Percentiles rank a stretch among this genome's conserved stretches.
Evolutionary conservation across 92 coral and sea anemone genomes (phyloP).

Genomic region (Parazoanthus atlanticus): DNA sequence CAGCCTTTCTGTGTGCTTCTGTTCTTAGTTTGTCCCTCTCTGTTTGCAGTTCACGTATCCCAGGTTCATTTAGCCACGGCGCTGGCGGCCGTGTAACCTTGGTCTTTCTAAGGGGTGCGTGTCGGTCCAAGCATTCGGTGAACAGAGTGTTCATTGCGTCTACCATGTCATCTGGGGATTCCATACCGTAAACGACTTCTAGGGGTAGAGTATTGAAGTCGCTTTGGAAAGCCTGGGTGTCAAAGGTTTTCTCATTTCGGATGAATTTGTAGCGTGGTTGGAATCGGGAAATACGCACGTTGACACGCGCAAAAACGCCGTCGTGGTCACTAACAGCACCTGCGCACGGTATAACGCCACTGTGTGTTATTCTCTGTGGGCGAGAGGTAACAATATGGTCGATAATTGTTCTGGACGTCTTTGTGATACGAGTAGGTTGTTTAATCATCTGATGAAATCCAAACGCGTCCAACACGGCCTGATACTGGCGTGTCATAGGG

Average conservation of each 20-base stretch:
- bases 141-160: conserved; percentile 51
- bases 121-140: conserved; percentile 63
- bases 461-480: conserved; percentile 33
- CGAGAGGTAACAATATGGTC: conserved; percentile 31
- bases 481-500: conserved; percentile 44
- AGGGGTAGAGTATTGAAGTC: conserved; percentile 60
- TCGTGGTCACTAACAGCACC: conserved; percentile 68
- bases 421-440: conserved; percentile 50
- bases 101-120: conserved; percentile 54
- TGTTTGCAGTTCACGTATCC: conserved; percentile 57
- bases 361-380: conserved; percentile 33
- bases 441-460: conserved; percentile 42
- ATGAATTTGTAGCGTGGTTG: conserved; percentile 61
- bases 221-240: conserved; percentile 45
- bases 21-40: conserved; percentile 55
- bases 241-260: conserved; percentile 38
- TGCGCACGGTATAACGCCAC: conserved; percentile 34
- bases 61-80: conserved; percentile 62
- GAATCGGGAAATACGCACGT: conserved; percentile 58
- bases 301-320: conserved; percentile 47
- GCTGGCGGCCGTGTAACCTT: conserved; percentile 77
- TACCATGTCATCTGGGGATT: conserved; percentile 62
- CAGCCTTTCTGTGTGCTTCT: conserved; percentile 41
- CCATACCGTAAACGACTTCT: conserved; percentile 32
- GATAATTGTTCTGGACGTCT: conserved; percentile 34